Percentiles rank a stretch among this genome's conserved stretches.
These are phyloP conservation scores for Piaya cayana DNA, from an alignment of 2,113 vertebrate species.

Conservation along the genomic window DNA sequence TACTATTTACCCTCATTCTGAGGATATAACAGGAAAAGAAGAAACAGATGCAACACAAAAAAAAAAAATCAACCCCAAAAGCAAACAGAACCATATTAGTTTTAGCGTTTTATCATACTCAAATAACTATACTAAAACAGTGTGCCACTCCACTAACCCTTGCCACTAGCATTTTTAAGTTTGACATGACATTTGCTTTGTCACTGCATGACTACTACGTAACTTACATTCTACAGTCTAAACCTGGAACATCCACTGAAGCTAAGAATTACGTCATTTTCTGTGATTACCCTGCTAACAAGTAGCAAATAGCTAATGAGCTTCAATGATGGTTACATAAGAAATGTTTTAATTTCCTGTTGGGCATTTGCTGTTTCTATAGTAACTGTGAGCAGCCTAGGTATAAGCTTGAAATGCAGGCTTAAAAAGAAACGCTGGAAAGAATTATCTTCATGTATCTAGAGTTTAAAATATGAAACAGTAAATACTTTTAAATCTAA, in stretches of 20 bases:
- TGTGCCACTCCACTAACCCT: neutral
- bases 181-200: neutral
- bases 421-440: neutral
- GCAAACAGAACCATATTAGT: accelerated
- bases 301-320: neutral
- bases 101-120: neutral
- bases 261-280: neutral
- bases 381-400: neutral
- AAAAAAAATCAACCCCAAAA: no score
- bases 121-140: neutral
- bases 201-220: neutral
- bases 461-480: neutral
- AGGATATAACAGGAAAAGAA: neutral
- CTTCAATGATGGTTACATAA: neutral
- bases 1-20: neutral
- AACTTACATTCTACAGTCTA: neutral
- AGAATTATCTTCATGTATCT: neutral
- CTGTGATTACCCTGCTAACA: neutral
- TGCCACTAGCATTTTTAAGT: neutral
- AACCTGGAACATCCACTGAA: neutral
- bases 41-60: neutral
- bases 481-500: neutral
- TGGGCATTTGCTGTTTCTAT: neutral
- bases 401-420: neutral
- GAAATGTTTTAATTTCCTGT: neutral